A percentile compares a stretch with the other conserved stretches of the same genome.
These are phyloP conservation scores for Ctenodactylus gundi DNA, from an alignment of 2,113 vertebrate species.

Conservation along the genomic window DNA sequence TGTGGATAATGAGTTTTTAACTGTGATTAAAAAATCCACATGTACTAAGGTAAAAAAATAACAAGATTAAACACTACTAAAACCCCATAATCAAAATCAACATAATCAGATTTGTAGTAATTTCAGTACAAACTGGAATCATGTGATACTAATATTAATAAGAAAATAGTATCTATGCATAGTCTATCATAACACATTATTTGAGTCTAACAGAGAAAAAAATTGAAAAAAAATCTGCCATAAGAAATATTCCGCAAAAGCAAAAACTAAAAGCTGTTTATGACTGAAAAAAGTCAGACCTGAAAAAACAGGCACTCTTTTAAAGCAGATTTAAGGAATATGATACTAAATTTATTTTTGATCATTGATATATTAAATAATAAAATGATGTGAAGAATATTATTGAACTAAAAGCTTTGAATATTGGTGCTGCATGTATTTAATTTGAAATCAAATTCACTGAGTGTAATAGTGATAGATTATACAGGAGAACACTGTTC, in stretches of 20 bases:
- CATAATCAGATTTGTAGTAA: not conserved
- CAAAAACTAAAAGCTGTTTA: not conserved
- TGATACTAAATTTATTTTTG: not conserved
- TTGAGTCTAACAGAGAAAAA: not conserved
- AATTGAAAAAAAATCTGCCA: not conserved
- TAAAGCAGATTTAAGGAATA: not conserved
- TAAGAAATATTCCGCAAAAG: not conserved
- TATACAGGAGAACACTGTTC: not conserved
- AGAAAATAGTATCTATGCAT: not conserved
- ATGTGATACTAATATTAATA: not conserved
- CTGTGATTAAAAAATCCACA: not conserved
- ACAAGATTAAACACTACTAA: not conserved
- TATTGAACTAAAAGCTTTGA: not conserved
- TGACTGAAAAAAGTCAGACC: not conserved
- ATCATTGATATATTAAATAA: not conserved
- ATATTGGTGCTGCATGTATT: not conserved
- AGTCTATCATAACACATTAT: not conserved
- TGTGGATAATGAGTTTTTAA: not conserved
- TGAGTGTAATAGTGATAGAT: not conserved
- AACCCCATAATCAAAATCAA: not conserved
- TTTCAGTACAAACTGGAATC: not conserved
- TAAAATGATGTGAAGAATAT: not conserved
- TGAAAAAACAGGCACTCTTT: not conserved
- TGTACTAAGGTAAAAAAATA: not conserved
- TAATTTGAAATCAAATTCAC: not conserved